Conservation (phyloP, 2,888 invertebrate species). For the Philereme vetulata region DNA sequence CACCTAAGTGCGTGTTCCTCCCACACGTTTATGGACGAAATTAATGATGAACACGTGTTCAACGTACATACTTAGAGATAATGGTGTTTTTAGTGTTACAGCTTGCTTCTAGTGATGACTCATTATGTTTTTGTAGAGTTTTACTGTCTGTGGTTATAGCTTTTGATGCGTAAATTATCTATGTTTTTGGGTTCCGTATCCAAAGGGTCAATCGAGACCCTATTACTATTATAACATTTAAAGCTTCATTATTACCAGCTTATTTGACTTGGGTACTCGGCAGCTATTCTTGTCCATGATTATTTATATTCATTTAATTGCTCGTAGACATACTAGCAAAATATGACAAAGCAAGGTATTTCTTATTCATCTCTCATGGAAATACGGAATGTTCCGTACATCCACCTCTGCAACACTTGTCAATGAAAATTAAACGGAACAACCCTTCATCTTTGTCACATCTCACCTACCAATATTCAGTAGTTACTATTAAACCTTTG, state of each 20-base stretch:
- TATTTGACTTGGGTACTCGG: too few relatives aligned
- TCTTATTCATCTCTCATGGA: slow-evolving; percentile 21
- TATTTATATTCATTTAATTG: not conserved
- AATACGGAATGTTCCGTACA: slow-evolving; percentile 22
- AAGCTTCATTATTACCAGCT: too few relatives aligned
- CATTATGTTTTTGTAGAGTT: slow-evolving; percentile 14
- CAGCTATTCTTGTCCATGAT: too few relatives aligned
- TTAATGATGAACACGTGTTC: slow-evolving; percentile 62
- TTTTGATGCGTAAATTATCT: slow-evolving; percentile 1
- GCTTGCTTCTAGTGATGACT: slow-evolving; percentile 18
- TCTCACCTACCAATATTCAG: slow-evolving; percentile 37
- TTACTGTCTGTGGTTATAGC: slow-evolving; percentile 1
- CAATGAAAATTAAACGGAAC: slow-evolving; percentile 73
- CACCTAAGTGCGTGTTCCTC: slow-evolving; percentile 55
- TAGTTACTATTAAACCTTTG: slow-evolving; percentile 1
- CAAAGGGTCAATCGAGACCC: too few relatives aligned
- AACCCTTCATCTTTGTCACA: slow-evolving; percentile 68
- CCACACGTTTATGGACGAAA: slow-evolving; percentile 50
- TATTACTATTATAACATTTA: too few relatives aligned
- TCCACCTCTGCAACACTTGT: slow-evolving; percentile 50
- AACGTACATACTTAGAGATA: slow-evolving; percentile 38
- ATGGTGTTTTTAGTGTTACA: slow-evolving; percentile 29
- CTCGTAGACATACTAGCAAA: slow-evolving; percentile 3
- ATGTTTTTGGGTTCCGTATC: not conserved
- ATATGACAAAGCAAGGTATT: slow-evolving; percentile 2